phyloP scores from a whole-genome alignment of 1,140 invertebrate genomes.

The Philotrypesis tridentata region DNA sequence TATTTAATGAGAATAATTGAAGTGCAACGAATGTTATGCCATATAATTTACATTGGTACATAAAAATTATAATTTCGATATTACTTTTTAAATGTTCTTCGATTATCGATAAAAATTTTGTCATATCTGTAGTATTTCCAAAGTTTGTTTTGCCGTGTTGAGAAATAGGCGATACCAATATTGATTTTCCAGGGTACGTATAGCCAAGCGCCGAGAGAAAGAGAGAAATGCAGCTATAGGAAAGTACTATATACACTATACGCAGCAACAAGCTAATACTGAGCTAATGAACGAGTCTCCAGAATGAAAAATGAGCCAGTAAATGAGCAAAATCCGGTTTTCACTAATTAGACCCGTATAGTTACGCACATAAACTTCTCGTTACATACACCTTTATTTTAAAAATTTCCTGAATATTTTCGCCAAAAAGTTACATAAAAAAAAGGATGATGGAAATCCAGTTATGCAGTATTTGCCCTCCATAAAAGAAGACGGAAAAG shows the following conservation, averaged over 20 bases:
- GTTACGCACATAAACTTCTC: background rate
- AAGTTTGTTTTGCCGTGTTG: background rate
- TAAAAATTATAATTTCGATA: no score
- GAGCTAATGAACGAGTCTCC: slow-evolving; percentile 33
- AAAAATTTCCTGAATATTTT: background rate
- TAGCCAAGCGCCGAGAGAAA: background rate
- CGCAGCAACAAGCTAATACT: background rate
- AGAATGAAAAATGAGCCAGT: slow-evolving; percentile 31
- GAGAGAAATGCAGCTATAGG: background rate
- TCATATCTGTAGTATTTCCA: background rate
- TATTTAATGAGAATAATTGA: no score
- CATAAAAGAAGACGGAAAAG: background rate
- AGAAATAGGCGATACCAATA: background rate
- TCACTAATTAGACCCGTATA: slow-evolving; percentile 28
- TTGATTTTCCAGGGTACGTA: background rate
- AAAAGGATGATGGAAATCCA: background rate
- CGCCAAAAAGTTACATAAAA: background rate
- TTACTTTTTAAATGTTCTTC: no score
- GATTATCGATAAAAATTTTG: background rate
- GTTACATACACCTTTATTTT: background rate
- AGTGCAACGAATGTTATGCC: no score
- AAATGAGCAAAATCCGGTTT: slow-evolving; percentile 38
- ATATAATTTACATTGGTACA: no score
- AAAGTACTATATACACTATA: background rate
- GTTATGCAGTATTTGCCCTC: background rate